Base-by-base conservation (phyloP, 2,113 vertebrate genomes). In the Cavia aperea region DNA sequence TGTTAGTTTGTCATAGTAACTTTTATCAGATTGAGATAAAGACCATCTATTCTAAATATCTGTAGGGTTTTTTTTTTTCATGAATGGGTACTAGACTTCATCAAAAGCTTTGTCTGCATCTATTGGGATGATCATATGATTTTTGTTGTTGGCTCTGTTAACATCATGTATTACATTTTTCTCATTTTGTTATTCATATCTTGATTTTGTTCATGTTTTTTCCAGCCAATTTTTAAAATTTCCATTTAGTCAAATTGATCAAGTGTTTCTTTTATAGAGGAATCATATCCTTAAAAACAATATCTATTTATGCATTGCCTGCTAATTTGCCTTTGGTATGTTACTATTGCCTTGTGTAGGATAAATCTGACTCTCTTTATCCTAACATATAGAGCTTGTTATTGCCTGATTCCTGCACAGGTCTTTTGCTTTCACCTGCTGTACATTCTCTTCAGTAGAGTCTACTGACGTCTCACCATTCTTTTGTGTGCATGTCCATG, bases 131-230 rank as follows among this genome's bases (percentile, higher is more conserved):
- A 19, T 58, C 56, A 19, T 21, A 58, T 58, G 16, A 58, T 58
- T 58, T 58, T 58, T 58, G 56, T 58, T 19, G 16, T 58, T 58
- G 56, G 56, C 56, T 58, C 56, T 56, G 10, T 54, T 54, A 51
- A 51, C 49, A 54, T 54, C 51, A 54, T 54, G 10, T 54, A 9
- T 54, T 54, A 54, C 51, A 8, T 46, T 75, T 92, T 92, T 95
- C 87, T 95, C 36, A 91, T 19, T 56, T 88, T 93, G 75, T 92
- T 60, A 56, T 43, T 95, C 8, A 39, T 91, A 63, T 95, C 94
- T 95, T 94, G 73, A 92, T 92, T 94, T 93, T 95, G 62, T 85
- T 92, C 65, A 91, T 89, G 18, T 77, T 93, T 81, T 8, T 78
- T 39, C 14, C 63, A 94, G 19, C 89, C 86, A 86, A 60, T 77